Percentiles rank a stretch among this genome's conserved stretches.
These are phyloP conservation scores for Macrophya annulata DNA, from an alignment of 2,888 invertebrate genomes.

Conservation along the genomic window DNA sequence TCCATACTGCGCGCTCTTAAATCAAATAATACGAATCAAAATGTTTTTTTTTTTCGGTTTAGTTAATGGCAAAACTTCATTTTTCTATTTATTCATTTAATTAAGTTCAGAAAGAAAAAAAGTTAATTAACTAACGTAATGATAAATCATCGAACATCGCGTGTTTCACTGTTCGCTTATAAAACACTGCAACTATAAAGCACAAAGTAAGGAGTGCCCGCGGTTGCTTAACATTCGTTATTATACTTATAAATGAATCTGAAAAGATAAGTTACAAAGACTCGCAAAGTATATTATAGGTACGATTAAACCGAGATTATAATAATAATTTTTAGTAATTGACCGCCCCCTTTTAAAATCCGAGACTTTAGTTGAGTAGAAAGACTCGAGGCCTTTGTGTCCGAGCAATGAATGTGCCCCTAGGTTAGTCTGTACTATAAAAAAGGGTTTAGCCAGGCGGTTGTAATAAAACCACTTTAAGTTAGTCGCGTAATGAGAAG, in stretches of 20 bases:
- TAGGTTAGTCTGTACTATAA: constrained; percentile 20
- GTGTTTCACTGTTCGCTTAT: background rate
- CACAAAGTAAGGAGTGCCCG: background rate
- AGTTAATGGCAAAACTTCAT: background rate
- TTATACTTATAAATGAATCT: constrained; percentile 21
- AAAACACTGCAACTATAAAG: background rate
- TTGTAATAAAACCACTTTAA: constrained; percentile 20
- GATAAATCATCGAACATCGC: constrained; percentile 1
- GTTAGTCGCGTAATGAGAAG: background rate
- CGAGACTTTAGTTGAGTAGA: background rate
- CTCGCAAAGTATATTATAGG: background rate
- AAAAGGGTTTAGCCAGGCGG: background rate
- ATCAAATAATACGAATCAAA: too few species aligned
- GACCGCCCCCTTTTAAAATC: constrained; percentile 23
- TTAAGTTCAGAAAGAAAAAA: background rate
- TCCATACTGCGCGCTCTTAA: too few species aligned
- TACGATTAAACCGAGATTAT: constrained; percentile 48
- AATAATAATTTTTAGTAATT: constrained; percentile 51
- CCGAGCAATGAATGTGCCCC: constrained; percentile 39
- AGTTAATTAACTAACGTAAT: background rate
- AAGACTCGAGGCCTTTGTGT: constrained; percentile 1
- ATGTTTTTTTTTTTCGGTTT: too few species aligned
- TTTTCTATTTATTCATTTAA: background rate
- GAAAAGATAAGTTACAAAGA: constrained; percentile 34
- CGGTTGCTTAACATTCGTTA: background rate